A percentile compares a stretch with the other conserved stretches of the same genome.
These are phyloP conservation scores for Cairina moschata DNA, from an alignment of 2,113 vertebrate species.

Conservation along the genomic window DNA sequence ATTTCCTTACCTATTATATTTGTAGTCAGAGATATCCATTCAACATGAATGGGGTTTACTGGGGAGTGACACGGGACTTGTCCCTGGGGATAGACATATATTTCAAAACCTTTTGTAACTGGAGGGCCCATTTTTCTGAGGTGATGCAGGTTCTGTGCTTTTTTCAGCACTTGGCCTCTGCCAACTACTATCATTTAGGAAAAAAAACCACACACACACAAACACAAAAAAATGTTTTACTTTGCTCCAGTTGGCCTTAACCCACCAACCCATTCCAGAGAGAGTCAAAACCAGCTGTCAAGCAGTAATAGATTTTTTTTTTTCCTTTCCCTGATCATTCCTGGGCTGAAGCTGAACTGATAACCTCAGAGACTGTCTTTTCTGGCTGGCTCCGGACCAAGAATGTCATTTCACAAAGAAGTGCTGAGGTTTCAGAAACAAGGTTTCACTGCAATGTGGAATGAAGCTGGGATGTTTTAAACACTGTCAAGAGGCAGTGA, in stretches of 20 bases:
- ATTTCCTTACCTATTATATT: neutral
- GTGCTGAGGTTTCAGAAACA: constrained; percentile 64
- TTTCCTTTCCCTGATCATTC: neutral
- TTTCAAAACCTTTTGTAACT: neutral
- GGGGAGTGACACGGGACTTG: neutral
- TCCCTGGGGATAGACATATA: neutral
- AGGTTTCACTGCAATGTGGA: neutral
- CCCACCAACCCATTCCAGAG: neutral
- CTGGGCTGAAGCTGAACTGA: constrained; percentile 43
- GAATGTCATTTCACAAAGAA: constrained; percentile 47
- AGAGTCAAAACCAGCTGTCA: constrained; percentile 25
- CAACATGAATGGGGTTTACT: fast-evolving
- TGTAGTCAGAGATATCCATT: neutral
- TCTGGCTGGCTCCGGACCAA: constrained; percentile 24
- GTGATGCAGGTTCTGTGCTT: neutral
- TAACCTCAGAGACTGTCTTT: constrained; percentile 47
- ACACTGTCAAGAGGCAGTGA: neutral
- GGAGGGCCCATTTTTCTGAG: neutral
- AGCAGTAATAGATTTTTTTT: neutral
- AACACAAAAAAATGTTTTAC: neutral
- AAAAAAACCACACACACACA: neutral
- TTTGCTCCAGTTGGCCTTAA: constrained; percentile 21
- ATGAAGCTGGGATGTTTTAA: constrained; percentile 17
- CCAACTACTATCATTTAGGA: neutral
- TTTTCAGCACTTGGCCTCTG: neutral